Evolutionary conservation across 30 jellyfish, hydroid and myxozoan genomes (phyloP), one percentile per base, ranked within the genome.

Genomic region (Chrysaora quinquecirrha): DNA sequence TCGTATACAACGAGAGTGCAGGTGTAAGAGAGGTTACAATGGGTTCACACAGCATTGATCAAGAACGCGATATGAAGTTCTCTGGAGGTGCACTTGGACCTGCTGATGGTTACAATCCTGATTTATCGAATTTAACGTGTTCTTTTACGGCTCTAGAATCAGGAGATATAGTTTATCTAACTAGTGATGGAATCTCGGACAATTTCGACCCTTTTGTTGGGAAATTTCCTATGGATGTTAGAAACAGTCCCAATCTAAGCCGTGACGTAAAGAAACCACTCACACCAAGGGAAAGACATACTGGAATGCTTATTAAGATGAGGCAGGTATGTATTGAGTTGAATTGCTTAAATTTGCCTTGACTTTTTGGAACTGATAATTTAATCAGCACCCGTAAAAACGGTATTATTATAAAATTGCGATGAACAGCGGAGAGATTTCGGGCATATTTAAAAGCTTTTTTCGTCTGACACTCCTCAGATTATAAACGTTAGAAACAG

Each of bases 61-160:
- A 85, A 60, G 80, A 34, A 19, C 90, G 98, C 29, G 98, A 91
- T 76, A 91, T 91, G 98, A 80, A 96, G 66, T 63, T 24, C 73
- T 66, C 96, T 22, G 98, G 98, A 24, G 98, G 98, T 34, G 94
- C 98, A 2, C 86, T 91, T 29, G 98, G 98, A 22, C 98, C 96
- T 0, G 98, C 95, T 1, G 98, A 91, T 78, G 98, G 98, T 46
- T 78, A 21, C 67, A 91, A 91, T 52, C 98, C 98, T 2, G 98
- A 91, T 73, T 67, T 91, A 24, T 71, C 80, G 11, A 91, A 91
- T 49, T 56, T 91, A 30, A 91, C 98, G 12, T 91, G 96, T 64
- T 84, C 98, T 4, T 91, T 67, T 54, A 82, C 93, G 27, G 70
- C 47, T 54, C 69, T 91, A 32, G 96, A 84, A 72, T 54, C 79